Percentiles rank a stretch among this genome's conserved stretches.
phyloP scores from a whole-genome alignment of 2,797 vertebrate genomes.

The Lepus oiostolus region DNA sequence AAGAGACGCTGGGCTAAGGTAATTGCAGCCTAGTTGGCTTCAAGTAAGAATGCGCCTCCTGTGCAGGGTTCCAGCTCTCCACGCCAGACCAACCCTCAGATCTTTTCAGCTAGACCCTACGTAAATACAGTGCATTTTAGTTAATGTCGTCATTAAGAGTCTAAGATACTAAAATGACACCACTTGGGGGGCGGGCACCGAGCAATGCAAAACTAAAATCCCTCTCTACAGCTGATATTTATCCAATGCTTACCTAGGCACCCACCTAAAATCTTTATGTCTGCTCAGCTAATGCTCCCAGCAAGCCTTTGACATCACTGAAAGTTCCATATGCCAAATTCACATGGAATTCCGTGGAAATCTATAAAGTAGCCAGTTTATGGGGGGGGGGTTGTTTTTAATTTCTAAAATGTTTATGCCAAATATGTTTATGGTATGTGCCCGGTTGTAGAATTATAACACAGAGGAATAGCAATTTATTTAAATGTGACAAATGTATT shows the following conservation, averaged over 20 bases:
- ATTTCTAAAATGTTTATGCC: constrained; percentile 57
- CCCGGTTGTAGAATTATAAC: constrained; percentile 31
- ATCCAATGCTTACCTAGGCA: constrained; percentile 38
- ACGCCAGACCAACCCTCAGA: not conserved
- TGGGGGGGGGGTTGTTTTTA: constrained; percentile 21
- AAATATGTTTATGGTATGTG: constrained; percentile 49
- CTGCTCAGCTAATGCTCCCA: constrained; percentile 12
- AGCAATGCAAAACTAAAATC: constrained; percentile 22
- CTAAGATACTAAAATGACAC: constrained; percentile 5
- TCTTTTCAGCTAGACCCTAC: constrained; percentile 25
- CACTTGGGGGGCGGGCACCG: not conserved
- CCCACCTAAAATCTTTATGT: constrained; percentile 48
- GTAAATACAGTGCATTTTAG: not conserved
- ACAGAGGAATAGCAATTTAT: constrained; percentile 39
- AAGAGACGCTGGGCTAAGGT: not conserved
- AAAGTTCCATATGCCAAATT: constrained; percentile 55
- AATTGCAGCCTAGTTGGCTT: not conserved
- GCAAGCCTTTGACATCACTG: not conserved
- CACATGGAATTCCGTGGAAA: constrained; percentile 52
- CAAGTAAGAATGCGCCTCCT: not conserved
- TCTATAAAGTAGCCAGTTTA: constrained; percentile 8
- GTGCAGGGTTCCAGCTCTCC: not conserved
- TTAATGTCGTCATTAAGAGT: constrained; percentile 20
- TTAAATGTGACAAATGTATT: constrained; percentile 58
- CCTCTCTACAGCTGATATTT: constrained; percentile 43